These are phyloP conservation scores for Hystrix brachyura DNA, from an alignment of 2,113 vertebrate species.

Conservation along the genomic window DNA sequence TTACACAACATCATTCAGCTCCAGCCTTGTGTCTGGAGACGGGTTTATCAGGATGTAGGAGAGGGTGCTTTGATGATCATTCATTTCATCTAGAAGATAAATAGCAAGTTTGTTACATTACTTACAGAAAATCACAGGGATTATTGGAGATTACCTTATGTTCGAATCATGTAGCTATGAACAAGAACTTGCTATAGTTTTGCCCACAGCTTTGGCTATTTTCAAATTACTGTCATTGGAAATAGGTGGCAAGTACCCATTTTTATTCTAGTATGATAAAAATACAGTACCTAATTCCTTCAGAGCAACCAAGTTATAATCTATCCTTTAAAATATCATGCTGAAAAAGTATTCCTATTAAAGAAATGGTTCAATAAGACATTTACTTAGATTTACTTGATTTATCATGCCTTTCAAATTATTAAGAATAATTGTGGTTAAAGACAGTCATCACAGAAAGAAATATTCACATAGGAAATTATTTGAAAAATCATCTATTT, in stretches of 20 bases:
- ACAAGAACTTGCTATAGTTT: not conserved
- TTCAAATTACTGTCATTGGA: constrained; percentile 8
- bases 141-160: not conserved
- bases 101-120: constrained; percentile 13
- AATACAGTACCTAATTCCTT: constrained; percentile 26
- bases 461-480: not conserved
- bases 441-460: not conserved
- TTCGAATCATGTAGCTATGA: not conserved
- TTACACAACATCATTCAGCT: constrained; percentile 97
- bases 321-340: not conserved
- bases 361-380: not conserved
- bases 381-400: not conserved
- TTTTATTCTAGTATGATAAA: not conserved
- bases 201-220: not conserved
- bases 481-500: not conserved
- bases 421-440: not conserved
- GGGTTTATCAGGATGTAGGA: constrained; percentile 98
- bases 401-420: not conserved
- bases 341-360: not conserved
- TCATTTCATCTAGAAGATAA: constrained; percentile 95
- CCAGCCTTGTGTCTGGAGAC: constrained; percentile 95
- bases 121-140: constrained; percentile 37
- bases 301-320: not conserved
- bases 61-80: constrained; percentile 96
- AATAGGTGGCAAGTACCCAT: not conserved